phyloP scores from a whole-genome alignment of 2,797 vertebrate species.

The Paedocypris micromegethes region DNA sequence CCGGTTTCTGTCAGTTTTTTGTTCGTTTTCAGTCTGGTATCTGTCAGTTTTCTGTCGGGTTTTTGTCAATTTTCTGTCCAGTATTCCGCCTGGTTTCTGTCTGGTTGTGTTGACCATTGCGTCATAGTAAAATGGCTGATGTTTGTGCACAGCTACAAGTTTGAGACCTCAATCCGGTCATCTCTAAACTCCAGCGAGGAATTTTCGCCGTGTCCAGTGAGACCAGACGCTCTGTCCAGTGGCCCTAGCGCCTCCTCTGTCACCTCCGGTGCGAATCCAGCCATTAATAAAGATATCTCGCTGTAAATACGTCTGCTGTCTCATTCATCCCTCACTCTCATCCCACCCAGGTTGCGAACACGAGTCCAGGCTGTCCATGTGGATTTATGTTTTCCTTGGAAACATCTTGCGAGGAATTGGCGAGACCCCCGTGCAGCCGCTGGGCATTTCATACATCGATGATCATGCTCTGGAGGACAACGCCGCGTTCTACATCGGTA shows the following conservation, averaged over 20 bases:
- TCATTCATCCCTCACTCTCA: background rate
- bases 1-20: too few species aligned
- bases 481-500: constrained; percentile 81
- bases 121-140: too few species aligned
- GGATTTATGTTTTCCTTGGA: constrained; percentile 79
- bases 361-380: constrained; percentile 72
- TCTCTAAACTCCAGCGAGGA: constrained; percentile 72
- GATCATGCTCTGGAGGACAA: constrained; percentile 75
- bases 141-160: constrained; percentile 71
- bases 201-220: constrained; percentile 72
- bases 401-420: constrained; percentile 81
- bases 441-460: constrained; percentile 81
- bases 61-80: too few species aligned
- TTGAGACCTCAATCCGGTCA: constrained; percentile 73
- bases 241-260: constrained; percentile 47
- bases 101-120: constrained; percentile 46
- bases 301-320: background rate
- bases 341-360: constrained; percentile 65
- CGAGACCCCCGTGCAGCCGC: constrained; percentile 79
- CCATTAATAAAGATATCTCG: background rate
- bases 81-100: background rate
- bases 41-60: too few species aligned
- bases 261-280: constrained; percentile 51
- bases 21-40: too few species aligned
- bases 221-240: constrained; percentile 44